phyloP scores from a whole-genome alignment of 2,113 vertebrate genomes.

The Polyodon spathula region DNA sequence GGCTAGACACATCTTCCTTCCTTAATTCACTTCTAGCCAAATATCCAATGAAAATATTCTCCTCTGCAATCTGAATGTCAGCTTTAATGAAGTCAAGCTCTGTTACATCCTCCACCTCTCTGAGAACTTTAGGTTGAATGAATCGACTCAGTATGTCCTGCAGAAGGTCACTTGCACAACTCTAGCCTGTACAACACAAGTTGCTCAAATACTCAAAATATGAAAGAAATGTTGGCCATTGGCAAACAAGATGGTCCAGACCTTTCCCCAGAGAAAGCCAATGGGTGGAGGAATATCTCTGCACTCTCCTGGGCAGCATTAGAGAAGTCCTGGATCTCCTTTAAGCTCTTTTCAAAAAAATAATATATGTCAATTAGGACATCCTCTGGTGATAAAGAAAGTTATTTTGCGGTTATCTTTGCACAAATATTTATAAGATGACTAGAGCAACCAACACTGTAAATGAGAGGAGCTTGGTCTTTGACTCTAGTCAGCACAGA shows the following conservation, averaged over 20 bases:
- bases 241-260: constrained; percentile 13
- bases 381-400: constrained; percentile 24
- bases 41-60: too few species aligned
- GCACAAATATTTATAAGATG: constrained; percentile 27
- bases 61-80: too few species aligned
- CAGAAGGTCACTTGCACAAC: too few species aligned
- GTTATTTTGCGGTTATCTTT: constrained; percentile 26
- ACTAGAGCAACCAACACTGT: constrained; percentile 22
- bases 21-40: too few species aligned
- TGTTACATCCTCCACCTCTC: too few species aligned
- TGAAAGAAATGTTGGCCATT: constrained; percentile 18
- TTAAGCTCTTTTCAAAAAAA: constrained; percentile 24
- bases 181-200: too few species aligned
- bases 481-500: constrained; percentile 21
- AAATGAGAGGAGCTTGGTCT: constrained; percentile 22
- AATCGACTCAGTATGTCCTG: too few species aligned
- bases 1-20: too few species aligned
- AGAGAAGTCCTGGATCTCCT: constrained; percentile 13
- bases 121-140: too few species aligned
- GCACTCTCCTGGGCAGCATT: constrained; percentile 12
- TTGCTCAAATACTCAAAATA: too few species aligned
- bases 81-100: too few species aligned
- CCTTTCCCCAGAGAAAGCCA: constrained; percentile 18
- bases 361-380: constrained; percentile 22
- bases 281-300: constrained; percentile 11